Evolutionary conservation across 2,797 vertebrate species (phyloP).

Genomic region (Smutsia temminckii): DNA sequence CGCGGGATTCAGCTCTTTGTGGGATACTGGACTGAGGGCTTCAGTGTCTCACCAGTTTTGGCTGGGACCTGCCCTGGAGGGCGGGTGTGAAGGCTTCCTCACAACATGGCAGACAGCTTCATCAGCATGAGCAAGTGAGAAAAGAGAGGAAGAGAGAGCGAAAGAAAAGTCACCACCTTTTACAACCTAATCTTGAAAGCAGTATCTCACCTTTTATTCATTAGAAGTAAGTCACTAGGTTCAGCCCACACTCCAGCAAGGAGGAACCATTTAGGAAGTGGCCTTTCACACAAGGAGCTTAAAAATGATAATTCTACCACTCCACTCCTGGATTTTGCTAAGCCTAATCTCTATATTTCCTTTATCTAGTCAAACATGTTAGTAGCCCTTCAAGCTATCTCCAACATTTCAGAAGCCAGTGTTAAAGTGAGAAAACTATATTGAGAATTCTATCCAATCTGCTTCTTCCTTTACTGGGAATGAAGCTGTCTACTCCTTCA

Average conservation of each 20-base stretch:
- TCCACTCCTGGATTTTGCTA: neutral
- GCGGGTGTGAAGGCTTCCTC: neutral
- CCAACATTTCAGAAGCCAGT: neutral
- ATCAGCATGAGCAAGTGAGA: neutral
- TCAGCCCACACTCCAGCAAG: too few species aligned
- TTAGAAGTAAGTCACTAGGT: neutral
- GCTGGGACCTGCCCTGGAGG: neutral
- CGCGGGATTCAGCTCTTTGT: neutral
- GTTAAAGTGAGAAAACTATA: neutral
- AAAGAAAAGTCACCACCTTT: neutral
- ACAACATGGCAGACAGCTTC: neutral
- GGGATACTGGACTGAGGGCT: neutral
- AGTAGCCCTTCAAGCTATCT: neutral
- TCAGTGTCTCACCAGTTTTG: neutral
- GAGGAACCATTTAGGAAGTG: neutral
- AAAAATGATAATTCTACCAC: neutral
- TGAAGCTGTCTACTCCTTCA: neutral
- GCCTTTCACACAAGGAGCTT: neutral
- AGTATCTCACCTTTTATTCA: neutral
- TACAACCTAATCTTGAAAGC: neutral
- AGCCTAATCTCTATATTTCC: conserved; percentile 6
- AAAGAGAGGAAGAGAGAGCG: neutral
- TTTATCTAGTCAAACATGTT: neutral
- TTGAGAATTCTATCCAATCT: neutral
- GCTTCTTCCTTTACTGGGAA: neutral